Evolutionary conservation across 2,113 vertebrate genomes (phyloP), one percentile per base, ranked within the genome.

Genomic region (Noturus placidus): DNA sequence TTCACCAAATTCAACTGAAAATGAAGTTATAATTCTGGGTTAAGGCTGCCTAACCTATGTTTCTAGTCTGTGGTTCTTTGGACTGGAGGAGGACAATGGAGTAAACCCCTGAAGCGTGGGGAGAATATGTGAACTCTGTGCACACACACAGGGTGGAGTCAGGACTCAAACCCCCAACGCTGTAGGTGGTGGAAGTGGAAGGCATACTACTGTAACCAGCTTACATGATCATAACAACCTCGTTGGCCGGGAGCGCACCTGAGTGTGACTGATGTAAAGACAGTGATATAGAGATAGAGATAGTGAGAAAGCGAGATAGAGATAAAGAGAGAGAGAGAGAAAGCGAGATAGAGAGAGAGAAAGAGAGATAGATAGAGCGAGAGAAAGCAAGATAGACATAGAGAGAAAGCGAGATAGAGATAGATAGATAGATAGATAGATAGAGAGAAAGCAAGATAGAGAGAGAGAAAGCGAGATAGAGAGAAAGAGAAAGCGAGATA

Each of bases 341-440:
- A n/a, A n/a, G n/a, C n/a, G 85, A 70, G 77, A 80, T 27, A 67
- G 61, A 74, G 80, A 82, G 52, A 82, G 63, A 81, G 27, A 61
- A 69, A 72, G 38, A 11, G 72, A 25, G 72, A 35, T 5, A 46
- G 61, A 14, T 54, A 42, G 77, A 80, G 61, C 35, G 63, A 54
- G n/a, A 80, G 85, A 70, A n/a, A n/a, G n/a, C n/a, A n/a, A n/a
- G n/a, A n/a, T n/a, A n/a, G n/a, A n/a, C n/a, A n/a, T n/a, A n/a
- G 77, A 80, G 42, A 67, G 61, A 74, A 67, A 82, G 52, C 70
- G 63, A 81, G 27, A 61, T 69, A 72, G 38, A 11, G 72, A 25
- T 5, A 46, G 61, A 14, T 54, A 42, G 77, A 80, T n/a, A n/a
- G n/a, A n/a, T n/a, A n/a, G n/a, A n/a, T n/a, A n/a, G n/a, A n/a